phyloP scores from a whole-genome alignment of 2,888 invertebrate genomes.

The Drosophila fungiperda region DNA sequence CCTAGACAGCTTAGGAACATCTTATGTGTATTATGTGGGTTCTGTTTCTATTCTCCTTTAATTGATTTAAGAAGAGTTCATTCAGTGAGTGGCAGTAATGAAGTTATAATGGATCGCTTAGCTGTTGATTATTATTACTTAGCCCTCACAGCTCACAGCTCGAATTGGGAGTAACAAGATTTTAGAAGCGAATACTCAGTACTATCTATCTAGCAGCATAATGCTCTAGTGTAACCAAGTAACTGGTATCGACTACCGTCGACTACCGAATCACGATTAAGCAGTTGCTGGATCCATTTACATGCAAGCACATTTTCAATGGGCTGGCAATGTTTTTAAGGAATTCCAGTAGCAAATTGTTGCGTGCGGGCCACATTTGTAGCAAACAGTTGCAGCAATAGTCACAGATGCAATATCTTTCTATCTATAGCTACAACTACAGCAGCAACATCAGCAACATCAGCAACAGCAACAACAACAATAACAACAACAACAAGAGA shows the following conservation, averaged over 20 bases:
- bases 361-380: conserved; percentile 79
- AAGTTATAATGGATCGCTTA: conserved; percentile 59
- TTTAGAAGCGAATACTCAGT: conserved; percentile 8
- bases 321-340: conserved; percentile 42
- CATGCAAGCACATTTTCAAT: conserved; percentile 64
- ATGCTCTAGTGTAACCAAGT: neutral
- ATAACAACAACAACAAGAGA: conserved; percentile 12
- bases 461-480: conserved; percentile 26
- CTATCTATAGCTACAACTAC: conserved; percentile 42
- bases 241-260: conserved; percentile 9
- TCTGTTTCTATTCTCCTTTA: conserved; percentile 1
- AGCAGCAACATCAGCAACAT: neutral
- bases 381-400: conserved; percentile 43
- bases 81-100: conserved; percentile 24
- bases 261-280: conserved; percentile 76
- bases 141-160: conserved; percentile 12
- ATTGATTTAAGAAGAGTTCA: conserved; percentile 9
- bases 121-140: conserved; percentile 18
- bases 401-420: conserved; percentile 58
- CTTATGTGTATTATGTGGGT: conserved; percentile 33
- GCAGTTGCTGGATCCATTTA: conserved; percentile 71
- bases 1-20: conserved; percentile 41
- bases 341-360: conserved; percentile 80
- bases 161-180: conserved; percentile 9
- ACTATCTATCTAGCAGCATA: neutral